Evolutionary conservation across 2,797 vertebrate species (phyloP), one percentile per base, ranked within the genome.

Genomic region (Microctenopoma stevenorrisi): DNA sequence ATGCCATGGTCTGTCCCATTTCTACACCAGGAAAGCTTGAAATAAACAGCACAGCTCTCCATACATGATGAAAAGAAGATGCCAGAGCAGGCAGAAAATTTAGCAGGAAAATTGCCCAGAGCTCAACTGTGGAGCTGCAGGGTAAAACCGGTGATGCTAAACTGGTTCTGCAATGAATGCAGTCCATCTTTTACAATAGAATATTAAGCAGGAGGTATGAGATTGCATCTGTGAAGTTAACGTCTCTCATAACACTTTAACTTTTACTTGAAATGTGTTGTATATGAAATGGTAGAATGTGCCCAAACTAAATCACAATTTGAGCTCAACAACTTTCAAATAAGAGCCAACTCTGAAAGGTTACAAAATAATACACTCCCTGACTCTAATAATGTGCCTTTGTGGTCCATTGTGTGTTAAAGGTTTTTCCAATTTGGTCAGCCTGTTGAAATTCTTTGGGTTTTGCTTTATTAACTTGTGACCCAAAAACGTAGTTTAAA

Each of bases 271-370:
- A 22, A 22, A 22, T 22, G 22, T 22, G 22, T 22, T 22, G 22
- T 22, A 22, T 66, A 53, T 73, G 68, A 73, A 70, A 73, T 52
- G 57, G 68, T 57, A 48, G 57, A 48, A 60, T 59, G 50, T 60
- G 53, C 75, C 57, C 51, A 55, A 57, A 53, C 37, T 40, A 60
- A 49, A 53, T 38, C 15, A 51, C 44, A 42, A 33, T 47, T 35
- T 54, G 28, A 74, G 55, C 13, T 48, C 25, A 15, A n/a, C 30
- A 51, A 58, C 22, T 8, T 57, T 14, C 13, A 50, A 53, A 49
- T 57, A 57, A 38, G 22, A 76, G 59, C 42, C 38, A 14, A 52
- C 33, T 59, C 33, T 16, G 25, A 37, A 30, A 13, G 33, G 37
- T 22, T 54, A 48, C 12, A 38, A 16, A 65, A 54, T 54, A 13